These are phyloP conservation scores for Diarsia rubi DNA, from an alignment of 2,888 invertebrate genomes.

Conservation along the genomic window DNA sequence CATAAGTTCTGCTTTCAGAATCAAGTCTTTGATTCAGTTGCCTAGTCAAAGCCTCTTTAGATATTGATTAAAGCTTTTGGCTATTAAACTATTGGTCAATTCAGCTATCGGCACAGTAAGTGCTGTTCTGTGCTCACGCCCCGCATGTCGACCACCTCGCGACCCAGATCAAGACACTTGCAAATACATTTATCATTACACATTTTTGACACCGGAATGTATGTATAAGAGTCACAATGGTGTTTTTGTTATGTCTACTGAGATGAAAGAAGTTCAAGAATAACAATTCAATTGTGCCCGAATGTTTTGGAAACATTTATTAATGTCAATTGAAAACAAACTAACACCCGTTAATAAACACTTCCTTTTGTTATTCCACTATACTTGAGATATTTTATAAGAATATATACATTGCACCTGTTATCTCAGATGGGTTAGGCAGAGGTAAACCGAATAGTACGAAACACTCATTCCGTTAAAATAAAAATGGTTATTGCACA, in stretches of 20 bases:
- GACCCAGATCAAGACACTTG: neutral
- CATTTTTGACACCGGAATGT: neutral
- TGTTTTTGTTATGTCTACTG: slow-evolving; percentile 13
- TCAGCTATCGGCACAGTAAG: neutral
- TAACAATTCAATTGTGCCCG: neutral
- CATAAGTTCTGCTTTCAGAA: neutral
- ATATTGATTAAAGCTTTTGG: neutral
- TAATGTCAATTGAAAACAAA: neutral
- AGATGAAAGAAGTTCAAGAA: neutral
- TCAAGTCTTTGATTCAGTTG: neutral
- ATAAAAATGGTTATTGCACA: neutral
- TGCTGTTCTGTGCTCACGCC: neutral
- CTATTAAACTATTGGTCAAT: neutral
- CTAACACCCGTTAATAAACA: neutral
- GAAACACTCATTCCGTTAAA: neutral
- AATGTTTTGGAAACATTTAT: slow-evolving; percentile 24
- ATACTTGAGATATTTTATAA: neutral
- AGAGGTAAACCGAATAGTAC: neutral
- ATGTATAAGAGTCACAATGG: neutral
- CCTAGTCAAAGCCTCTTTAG: neutral
- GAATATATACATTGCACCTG: neutral
- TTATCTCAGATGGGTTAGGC: neutral
- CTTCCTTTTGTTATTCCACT: neutral
- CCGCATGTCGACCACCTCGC: neutral
- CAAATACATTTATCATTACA: neutral